Percentiles rank a stretch among this genome's conserved stretches.
These are phyloP conservation scores for Phenganax stokvisi DNA, from an alignment of 92 coral and sea anemone species.

Conservation along the genomic window DNA sequence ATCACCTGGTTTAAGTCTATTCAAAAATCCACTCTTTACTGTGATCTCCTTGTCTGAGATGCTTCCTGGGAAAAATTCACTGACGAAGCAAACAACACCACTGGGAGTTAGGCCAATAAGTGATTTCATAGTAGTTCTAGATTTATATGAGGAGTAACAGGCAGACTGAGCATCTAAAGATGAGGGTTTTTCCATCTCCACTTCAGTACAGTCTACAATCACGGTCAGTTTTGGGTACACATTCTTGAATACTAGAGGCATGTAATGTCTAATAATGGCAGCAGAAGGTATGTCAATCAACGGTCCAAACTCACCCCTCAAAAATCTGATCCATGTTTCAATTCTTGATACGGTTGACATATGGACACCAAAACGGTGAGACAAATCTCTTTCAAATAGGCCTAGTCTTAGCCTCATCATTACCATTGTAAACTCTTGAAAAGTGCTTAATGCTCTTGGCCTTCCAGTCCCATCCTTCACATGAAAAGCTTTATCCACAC, in stretches of 20 bases:
- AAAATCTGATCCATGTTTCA: slow-evolving; percentile 45
- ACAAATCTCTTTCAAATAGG: slow-evolving; percentile 50
- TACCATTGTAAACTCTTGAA: not conserved
- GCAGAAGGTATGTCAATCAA: slow-evolving; percentile 37
- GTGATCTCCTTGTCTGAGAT: slow-evolving; percentile 56
- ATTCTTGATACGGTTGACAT: slow-evolving; percentile 37
- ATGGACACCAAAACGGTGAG: slow-evolving; percentile 46
- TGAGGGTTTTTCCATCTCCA: slow-evolving; percentile 47
- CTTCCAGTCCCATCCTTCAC: slow-evolving; percentile 40
- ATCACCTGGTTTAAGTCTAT: slow-evolving; percentile 44
- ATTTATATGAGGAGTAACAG: slow-evolving; percentile 36
- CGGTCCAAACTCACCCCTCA: slow-evolving; percentile 46
- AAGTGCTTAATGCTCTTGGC: slow-evolving; percentile 30
- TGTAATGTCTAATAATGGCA: slow-evolving; percentile 48
- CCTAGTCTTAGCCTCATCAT: slow-evolving; percentile 49
- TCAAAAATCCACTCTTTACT: slow-evolving; percentile 46
- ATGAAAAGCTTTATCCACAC: not conserved
- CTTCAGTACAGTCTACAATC: slow-evolving; percentile 45
- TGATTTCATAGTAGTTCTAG: slow-evolving; percentile 50
- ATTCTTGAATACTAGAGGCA: slow-evolving; percentile 51
- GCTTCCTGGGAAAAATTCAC: slow-evolving; percentile 49
- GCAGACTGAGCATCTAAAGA: slow-evolving; percentile 38
- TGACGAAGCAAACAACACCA: slow-evolving; percentile 52
- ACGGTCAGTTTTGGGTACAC: slow-evolving; percentile 38
- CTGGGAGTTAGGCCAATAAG: slow-evolving; percentile 60